These are phyloP conservation scores for Petaurus breviceps DNA, from an alignment of 2,113 vertebrate genomes.

Conservation along the genomic window DNA sequence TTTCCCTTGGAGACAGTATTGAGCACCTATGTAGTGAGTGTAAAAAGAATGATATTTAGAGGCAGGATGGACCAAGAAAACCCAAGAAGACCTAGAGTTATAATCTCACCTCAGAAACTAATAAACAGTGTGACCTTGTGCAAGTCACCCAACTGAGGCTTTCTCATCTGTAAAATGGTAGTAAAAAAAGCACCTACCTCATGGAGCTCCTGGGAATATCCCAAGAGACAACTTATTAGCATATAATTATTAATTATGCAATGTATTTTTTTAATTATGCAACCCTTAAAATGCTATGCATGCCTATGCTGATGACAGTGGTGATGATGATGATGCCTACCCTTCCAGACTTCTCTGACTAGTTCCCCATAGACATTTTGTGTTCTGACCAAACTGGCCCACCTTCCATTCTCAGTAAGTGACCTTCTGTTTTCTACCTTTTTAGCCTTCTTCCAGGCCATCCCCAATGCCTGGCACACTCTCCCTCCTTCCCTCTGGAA, in stretches of 20 bases:
- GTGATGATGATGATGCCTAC: background rate
- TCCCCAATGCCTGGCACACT: background rate
- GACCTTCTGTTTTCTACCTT: background rate
- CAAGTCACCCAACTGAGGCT: background rate
- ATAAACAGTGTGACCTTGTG: background rate
- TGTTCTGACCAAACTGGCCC: background rate
- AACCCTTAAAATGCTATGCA: background rate
- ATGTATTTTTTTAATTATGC: background rate
- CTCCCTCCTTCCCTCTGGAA: background rate
- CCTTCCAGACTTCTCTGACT: background rate
- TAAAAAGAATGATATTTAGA: background rate
- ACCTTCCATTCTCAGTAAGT: background rate
- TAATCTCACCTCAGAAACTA: background rate
- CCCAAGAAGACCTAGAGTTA: background rate
- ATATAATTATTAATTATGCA: background rate
- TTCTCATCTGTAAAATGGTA: background rate
- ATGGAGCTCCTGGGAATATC: background rate
- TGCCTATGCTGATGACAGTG: too few relatives aligned
- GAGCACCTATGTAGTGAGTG: background rate
- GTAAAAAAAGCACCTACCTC: background rate
- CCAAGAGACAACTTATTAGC: background rate
- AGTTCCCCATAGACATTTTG: background rate
- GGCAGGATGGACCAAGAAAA: background rate
- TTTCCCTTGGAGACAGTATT: background rate
- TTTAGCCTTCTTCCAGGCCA: background rate